A percentile compares a stretch with the other conserved stretches of the same genome.
phyloP scores from a whole-genome alignment of 2,888 invertebrate species.

The Eupeodes luniger region DNA sequence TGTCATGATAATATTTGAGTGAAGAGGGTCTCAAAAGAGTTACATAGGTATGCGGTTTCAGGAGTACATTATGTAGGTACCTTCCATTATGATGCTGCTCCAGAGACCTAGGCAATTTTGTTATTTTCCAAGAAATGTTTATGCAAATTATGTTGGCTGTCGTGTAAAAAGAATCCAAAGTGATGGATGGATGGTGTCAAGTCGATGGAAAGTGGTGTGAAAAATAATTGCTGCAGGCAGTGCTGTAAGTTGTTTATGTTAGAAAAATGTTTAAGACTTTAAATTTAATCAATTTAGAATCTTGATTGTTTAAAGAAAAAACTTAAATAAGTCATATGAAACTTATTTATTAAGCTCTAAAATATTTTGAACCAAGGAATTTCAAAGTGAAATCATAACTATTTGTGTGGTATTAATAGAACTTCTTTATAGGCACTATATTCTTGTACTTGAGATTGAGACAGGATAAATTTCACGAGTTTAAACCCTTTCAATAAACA shows the following conservation, averaged over 20 bases:
- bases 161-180: conserved; percentile 19
- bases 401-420: too few species aligned
- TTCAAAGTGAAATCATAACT: too few species aligned
- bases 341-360: too few species aligned
- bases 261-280: neutral
- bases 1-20: conserved; percentile 55
- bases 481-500: too few species aligned
- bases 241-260: neutral
- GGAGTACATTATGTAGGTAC: neutral
- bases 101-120: conserved; percentile 56
- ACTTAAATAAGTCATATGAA: too few species aligned
- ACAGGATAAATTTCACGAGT: too few species aligned
- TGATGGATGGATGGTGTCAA: conserved; percentile 26
- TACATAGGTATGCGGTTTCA: neutral
- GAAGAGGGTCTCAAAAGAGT: neutral
- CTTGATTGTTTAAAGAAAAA: neutral
- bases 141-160: conserved; percentile 58
- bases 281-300: neutral
- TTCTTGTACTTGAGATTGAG: too few species aligned
- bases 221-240: conserved; percentile 2
- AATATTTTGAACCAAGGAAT: too few species aligned
- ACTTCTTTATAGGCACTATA: too few species aligned
- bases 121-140: conserved; percentile 65
- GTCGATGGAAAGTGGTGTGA: neutral
- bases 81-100: neutral